Evolutionary conservation across 2,113 vertebrate species (phyloP), one percentile per base, ranked within the genome.

Genomic region (Cyprinodon variegatus): DNA sequence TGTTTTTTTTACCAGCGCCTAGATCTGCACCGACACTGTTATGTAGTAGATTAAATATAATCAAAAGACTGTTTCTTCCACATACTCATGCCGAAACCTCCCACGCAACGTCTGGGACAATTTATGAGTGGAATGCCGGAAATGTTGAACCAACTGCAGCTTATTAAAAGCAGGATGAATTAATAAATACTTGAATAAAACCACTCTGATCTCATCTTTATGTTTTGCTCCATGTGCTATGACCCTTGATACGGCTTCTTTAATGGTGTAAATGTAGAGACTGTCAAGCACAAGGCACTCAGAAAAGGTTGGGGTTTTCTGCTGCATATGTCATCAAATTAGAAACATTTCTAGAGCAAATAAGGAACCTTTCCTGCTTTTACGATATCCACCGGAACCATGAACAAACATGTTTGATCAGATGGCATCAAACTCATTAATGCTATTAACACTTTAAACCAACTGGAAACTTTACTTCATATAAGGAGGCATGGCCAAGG

Each of bases 91-190:
- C 84, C 40, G 45, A 76, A 59, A 71, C 76, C 86, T 77, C 89
- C 88, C 86, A 86, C 88, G 69, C 72, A 83, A 77, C 76, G 82
- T 81, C 86, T 92, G 86, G 84, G 72, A 29, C 17, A 57, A 48
- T 76, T 68, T 65, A 12, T 65, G 4, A 4, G 74, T 76, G 65
- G 63, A 45, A 68, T 61, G 71, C 68, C 61, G 38, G 40, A 29
- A 65, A 79, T 68, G 77, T 45, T 48, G 77, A 76, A 80, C 71
- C 63, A 59, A 65, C 11, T 43, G 70, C 41, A 17, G 66, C 65
- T 77, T 15, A 29, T 29, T 11, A 61, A 59, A 72, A 75, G 20
- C 6, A 1, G 59, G 8, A 9, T 8, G 20, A 65, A 11, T 29
- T 13, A 4, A 15, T 61, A 43, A 61, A 43, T 29, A 29, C 29